These are phyloP conservation scores for Drosophila setosimentum DNA, from an alignment of 2,888 invertebrate genomes.

Conservation along the genomic window DNA sequence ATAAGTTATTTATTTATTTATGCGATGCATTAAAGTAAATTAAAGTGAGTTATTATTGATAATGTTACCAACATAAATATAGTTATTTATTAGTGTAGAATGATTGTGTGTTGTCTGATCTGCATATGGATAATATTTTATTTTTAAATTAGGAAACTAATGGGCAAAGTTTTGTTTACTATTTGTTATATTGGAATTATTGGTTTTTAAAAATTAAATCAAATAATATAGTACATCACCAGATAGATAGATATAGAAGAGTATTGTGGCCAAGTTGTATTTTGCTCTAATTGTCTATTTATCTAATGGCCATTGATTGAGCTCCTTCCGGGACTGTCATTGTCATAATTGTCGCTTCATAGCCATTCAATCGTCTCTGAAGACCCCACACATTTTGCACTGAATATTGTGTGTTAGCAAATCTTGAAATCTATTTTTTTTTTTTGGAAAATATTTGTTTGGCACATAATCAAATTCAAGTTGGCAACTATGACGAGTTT, in stretches of 20 bases:
- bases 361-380: neutral
- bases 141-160: neutral
- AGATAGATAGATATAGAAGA: neutral
- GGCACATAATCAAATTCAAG: slow-evolving; percentile 46
- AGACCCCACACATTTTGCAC: slow-evolving; percentile 48
- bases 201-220: neutral
- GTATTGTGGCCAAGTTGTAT: neutral
- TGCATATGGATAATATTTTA: neutral
- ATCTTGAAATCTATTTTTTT: slow-evolving; percentile 16
- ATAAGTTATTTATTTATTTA: neutral
- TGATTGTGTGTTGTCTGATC: neutral
- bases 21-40: neutral
- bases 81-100: neutral
- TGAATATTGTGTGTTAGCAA: slow-evolving; percentile 13
- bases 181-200: neutral
- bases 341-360: slow-evolving; percentile 40
- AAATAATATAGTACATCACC: neutral
- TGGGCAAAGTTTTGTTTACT: neutral
- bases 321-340: slow-evolving; percentile 61
- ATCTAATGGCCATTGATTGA: slow-evolving; percentile 53
- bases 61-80: neutral
- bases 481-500: slow-evolving; percentile 24
- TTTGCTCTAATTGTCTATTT: slow-evolving; percentile 1
- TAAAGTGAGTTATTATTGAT: neutral
- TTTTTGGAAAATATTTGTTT: slow-evolving; percentile 30